Evolutionary conservation across 2,797 vertebrate genomes (phyloP).

Genomic region (Falco berigora): DNA sequence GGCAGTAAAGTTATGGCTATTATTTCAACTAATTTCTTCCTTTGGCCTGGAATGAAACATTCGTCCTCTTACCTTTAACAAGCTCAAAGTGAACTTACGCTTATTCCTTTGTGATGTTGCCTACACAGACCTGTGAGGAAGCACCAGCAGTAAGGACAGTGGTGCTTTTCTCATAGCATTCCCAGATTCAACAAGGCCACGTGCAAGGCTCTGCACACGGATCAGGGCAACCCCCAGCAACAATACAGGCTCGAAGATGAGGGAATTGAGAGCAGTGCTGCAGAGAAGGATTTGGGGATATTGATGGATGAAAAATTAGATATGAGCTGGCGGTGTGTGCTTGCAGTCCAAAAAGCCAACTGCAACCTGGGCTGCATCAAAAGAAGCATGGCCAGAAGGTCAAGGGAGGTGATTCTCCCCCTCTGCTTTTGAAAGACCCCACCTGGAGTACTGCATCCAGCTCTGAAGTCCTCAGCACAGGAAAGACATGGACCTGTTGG

Average conservation of each 20-base stretch:
- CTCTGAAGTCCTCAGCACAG: too few relatives aligned
- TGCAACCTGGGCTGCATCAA: neutral
- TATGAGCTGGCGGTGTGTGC: too few relatives aligned
- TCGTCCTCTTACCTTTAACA: neutral
- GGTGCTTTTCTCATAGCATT: neutral
- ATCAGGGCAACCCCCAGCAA: too few relatives aligned
- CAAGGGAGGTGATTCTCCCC: neutral
- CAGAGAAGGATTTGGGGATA: too few relatives aligned
- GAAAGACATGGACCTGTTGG: too few relatives aligned
- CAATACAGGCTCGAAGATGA: too few relatives aligned
- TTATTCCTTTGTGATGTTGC: neutral
- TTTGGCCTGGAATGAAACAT: neutral
- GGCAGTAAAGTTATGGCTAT: accelerated
- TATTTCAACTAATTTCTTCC: neutral
- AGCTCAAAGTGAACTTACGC: neutral
- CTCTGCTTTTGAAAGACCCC: neutral
- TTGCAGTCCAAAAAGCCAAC: too few relatives aligned
- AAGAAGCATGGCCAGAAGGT: neutral
- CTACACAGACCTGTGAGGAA: neutral
- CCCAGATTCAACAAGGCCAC: neutral
- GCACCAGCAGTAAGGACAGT: neutral
- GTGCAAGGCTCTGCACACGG: too few relatives aligned
- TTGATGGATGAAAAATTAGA: too few relatives aligned
- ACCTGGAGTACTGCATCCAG: neutral
- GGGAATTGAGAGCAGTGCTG: too few relatives aligned